Evolutionary conservation across 1,140 invertebrate species (phyloP), one percentile per base, ranked within the genome.

Genomic region (Drosophila sulfurigaster): DNA sequence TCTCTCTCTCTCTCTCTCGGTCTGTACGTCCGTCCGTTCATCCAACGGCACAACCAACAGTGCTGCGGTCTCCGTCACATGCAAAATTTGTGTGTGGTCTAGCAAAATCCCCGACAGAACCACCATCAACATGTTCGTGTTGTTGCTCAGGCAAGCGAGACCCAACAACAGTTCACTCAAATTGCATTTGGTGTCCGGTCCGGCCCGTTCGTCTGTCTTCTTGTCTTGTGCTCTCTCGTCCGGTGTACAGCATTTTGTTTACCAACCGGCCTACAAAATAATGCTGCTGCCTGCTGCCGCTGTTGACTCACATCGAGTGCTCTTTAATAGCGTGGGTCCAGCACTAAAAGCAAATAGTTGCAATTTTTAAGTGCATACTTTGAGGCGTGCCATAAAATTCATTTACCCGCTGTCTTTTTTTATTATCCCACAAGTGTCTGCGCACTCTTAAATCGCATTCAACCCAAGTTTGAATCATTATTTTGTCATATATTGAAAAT

Each of bases 151-250:
- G 77, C 83, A 80, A 83, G 77, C 77, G 83, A 80, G 71, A 75
- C 76, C 77, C 83, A 57, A 79, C 85, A 80, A 78, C 85, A 89
- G 85, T 83, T 83, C 81, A 88, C 81, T 89, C 78, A 88, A 88
- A 88, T 88, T 88, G 83, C 83, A 88, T 88, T 88, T 75, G 81
- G 35, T 78, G 67, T 82, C 77, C 82, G 82, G 63, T 48, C n/a
- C 8, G 35, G 16, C 48, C 30, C 54, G 8, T 43, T 5, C 43
- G 49, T 71, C 59, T 6, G 41, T 49, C 52, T 45, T 28, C 35
- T 4, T 5, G 25, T 65, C 10, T 41, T 13, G 3, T 71, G 71
- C 20, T 25, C 20, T 25, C 35, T 4, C 10, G 25, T 65, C 13
- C 51, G 28, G 3, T 71, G 71, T 74, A 41, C 71, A 69, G 49